Percentiles rank a stretch among this genome's conserved stretches.
These are phyloP conservation scores for Ursus arctos DNA, from an alignment of 2,113 vertebrate species.

Conservation along the genomic window DNA sequence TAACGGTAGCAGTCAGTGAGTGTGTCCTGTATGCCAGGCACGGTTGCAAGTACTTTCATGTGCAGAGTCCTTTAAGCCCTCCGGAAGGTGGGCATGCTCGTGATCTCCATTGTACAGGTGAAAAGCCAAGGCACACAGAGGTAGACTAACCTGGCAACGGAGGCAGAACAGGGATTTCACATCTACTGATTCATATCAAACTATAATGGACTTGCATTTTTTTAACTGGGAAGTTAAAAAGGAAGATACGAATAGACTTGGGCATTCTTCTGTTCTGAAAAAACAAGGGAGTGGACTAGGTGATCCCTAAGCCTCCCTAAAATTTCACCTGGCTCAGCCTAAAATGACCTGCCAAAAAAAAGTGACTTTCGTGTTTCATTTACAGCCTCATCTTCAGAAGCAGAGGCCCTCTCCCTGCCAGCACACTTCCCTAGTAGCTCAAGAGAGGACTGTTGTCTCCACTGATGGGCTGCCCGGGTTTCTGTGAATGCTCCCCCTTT, in stretches of 20 bases:
- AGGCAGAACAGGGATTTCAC: background rate
- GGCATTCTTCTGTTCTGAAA: background rate
- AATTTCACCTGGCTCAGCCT: background rate
- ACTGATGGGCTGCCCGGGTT: fast-evolving
- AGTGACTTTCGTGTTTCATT: background rate
- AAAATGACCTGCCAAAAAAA: background rate
- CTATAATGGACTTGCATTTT: background rate
- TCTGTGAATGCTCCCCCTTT: background rate
- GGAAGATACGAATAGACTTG: background rate
- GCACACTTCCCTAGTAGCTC: background rate
- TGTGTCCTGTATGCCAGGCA: background rate
- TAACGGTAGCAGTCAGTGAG: background rate
- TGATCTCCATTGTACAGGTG: background rate
- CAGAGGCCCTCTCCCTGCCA: background rate
- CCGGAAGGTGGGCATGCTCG: background rate
- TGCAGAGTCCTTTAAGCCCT: background rate
- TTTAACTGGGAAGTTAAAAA: background rate
- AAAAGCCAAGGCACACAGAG: background rate
- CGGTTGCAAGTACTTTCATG: background rate
- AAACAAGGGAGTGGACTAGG: background rate
- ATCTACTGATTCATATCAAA: background rate
- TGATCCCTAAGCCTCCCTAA: background rate
- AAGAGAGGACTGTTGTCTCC: background rate
- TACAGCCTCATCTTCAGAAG: background rate
- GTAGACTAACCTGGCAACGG: background rate